These are phyloP conservation scores for Coregonus sp. DNA, from an alignment of 2,797 vertebrate genomes.

Conservation along the genomic window DNA sequence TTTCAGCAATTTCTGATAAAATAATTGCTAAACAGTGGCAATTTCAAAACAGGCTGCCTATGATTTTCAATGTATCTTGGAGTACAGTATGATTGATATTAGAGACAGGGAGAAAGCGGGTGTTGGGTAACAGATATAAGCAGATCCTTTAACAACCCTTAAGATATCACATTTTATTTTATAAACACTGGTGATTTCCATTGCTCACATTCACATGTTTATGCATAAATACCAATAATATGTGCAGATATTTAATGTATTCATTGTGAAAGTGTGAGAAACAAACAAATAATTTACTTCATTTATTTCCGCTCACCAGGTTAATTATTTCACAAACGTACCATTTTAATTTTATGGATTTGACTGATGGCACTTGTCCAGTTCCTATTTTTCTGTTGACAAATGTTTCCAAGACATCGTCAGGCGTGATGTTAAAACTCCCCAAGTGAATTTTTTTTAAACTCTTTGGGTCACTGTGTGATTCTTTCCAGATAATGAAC, in stretches of 20 bases:
- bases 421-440: background rate
- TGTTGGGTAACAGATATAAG: slow-evolving; percentile 16
- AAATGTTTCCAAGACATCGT: background rate
- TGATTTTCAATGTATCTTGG: slow-evolving; percentile 40
- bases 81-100: background rate
- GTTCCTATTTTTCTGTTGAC: background rate
- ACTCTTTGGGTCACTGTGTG: slow-evolving; percentile 24
- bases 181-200: slow-evolving; percentile 13
- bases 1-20: no score
- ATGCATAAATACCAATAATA: background rate
- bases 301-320: background rate
- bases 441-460: background rate
- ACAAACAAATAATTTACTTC: no score
- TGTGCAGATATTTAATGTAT: background rate
- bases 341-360: background rate
- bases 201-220: slow-evolving; percentile 21
- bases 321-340: background rate
- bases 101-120: slow-evolving; percentile 23
- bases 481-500: slow-evolving; percentile 63
- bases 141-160: slow-evolving; percentile 1
- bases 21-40: no score
- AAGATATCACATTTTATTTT: slow-evolving; percentile 12
- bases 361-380: background rate
- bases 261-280: background rate
- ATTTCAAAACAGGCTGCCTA: slow-evolving; percentile 16